A percentile compares a stretch with the other conserved stretches of the same genome.
Conservation (phyloP, 1,140 invertebrate genomes). For the Muscidifurax raptorellus region DNA sequence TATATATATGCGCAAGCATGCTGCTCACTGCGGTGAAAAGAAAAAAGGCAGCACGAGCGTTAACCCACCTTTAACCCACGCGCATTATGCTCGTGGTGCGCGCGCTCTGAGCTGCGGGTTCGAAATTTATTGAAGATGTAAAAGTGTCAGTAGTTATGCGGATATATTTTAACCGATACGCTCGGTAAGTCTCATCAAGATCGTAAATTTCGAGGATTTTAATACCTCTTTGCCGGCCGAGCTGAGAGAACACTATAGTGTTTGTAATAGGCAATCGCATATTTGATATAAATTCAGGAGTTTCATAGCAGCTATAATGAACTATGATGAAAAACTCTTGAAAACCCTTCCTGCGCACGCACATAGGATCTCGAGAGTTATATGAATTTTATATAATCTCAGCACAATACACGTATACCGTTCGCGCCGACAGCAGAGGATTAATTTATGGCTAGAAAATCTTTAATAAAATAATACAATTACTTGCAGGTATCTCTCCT, state of each 20-base stretch:
- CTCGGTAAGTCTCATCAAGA: constrained; percentile 18
- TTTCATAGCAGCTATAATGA: not conserved
- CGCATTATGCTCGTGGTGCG: not conserved
- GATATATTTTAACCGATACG: not conserved
- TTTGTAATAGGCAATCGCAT: not conserved
- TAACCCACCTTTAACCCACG: constrained; percentile 18
- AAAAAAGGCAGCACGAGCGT: not conserved
- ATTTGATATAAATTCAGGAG: not conserved
- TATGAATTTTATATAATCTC: not conserved
- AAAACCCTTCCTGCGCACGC: not conserved
- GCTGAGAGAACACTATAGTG: not conserved
- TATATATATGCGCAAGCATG: not conserved
- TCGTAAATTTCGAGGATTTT: constrained; percentile 35
- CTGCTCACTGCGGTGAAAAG: not conserved
- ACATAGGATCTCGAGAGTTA: not conserved
- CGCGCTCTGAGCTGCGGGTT: not conserved
- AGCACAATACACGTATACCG: not conserved
- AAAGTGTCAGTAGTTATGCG: constrained; percentile 32
- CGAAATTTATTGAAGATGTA: constrained; percentile 41
- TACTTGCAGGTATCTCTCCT: not conserved
- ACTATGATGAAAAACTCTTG: not conserved
- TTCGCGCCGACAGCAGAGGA: not conserved
- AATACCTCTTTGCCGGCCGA: constrained; percentile 7
- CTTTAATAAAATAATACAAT: too few species aligned
- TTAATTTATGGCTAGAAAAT: not conserved